Conservation (phyloP, 2,888 invertebrate species). For the Macrosiphum euphorbiae region DNA sequence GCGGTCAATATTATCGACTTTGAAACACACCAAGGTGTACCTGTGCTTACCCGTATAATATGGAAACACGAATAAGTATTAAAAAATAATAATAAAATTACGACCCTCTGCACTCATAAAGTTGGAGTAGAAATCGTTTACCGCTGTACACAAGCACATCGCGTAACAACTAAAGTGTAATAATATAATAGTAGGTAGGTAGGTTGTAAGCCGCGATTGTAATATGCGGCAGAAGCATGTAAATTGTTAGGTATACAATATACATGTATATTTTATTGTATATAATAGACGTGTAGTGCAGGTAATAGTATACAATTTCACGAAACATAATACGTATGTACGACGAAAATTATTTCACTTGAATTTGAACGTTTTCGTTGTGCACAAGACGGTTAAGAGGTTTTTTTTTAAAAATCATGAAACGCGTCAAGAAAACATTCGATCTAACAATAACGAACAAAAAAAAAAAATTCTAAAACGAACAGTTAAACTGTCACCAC, state of each 20-base stretch:
- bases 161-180: background rate
- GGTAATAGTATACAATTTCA: background rate
- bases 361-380: background rate
- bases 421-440: background rate
- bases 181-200: background rate
- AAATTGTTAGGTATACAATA: background rate
- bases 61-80: slow-evolving; percentile 8
- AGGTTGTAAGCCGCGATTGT: background rate
- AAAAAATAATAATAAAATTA: background rate
- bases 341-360: background rate
- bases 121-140: slow-evolving; percentile 4
- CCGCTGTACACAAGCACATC: background rate
- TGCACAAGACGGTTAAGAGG: background rate
- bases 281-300: background rate
- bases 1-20: slow-evolving; percentile 12
- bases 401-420: background rate
- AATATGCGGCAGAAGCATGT: background rate
- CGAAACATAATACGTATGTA: background rate
- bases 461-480: slow-evolving; percentile 1
- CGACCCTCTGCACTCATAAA: background rate
- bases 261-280: background rate
- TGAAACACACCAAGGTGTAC: background rate
- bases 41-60: background rate
- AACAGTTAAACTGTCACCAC: background rate
- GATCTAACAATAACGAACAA: background rate